These are phyloP conservation scores for Dasysyrphus tricinctus DNA, from an alignment of 2,888 invertebrate genomes.

Conservation along the genomic window DNA sequence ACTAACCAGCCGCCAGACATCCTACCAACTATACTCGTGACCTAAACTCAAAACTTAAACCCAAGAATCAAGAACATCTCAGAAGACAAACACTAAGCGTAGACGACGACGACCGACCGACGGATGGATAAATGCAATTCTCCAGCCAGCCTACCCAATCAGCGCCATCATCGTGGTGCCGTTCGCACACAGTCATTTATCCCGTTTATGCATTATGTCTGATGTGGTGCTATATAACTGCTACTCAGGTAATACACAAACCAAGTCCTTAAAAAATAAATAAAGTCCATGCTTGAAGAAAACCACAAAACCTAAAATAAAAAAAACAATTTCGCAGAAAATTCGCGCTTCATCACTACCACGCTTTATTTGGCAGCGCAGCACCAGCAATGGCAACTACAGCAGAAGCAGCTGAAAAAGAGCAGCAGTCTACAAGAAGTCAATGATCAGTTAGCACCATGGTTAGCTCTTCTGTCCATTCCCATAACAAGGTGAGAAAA, in stretches of 20 bases:
- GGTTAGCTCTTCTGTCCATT: conserved; percentile 69
- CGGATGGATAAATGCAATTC: conserved; percentile 4
- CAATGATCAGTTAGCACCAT: conserved; percentile 75
- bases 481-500: conserved; percentile 74
- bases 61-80: conserved; percentile 11
- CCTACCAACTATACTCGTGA: conserved; percentile 54
- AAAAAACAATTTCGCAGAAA: conserved; percentile 48
- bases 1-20: conserved; percentile 67
- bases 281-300: conserved; percentile 11
- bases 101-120: background rate
- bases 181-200: conserved; percentile 53
- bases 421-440: conserved; percentile 65
- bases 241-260: conserved; percentile 62
- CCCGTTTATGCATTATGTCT: conserved; percentile 61
- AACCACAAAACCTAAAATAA: conserved; percentile 6
- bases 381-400: background rate
- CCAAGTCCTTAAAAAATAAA: conserved; percentile 20
- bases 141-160: conserved; percentile 35
- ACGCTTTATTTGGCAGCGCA: conserved; percentile 45
- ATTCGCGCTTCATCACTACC: conserved; percentile 68
- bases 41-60: conserved; percentile 6
- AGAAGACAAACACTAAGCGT: conserved; percentile 9
- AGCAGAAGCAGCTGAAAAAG: conserved; percentile 28
- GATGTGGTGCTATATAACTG: conserved; percentile 52
- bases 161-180: conserved; percentile 54